Percentiles rank a stretch among this genome's conserved stretches.
These are phyloP conservation scores for Todus mexicanus DNA, from an alignment of 2,797 vertebrate species.

Conservation along the genomic window DNA sequence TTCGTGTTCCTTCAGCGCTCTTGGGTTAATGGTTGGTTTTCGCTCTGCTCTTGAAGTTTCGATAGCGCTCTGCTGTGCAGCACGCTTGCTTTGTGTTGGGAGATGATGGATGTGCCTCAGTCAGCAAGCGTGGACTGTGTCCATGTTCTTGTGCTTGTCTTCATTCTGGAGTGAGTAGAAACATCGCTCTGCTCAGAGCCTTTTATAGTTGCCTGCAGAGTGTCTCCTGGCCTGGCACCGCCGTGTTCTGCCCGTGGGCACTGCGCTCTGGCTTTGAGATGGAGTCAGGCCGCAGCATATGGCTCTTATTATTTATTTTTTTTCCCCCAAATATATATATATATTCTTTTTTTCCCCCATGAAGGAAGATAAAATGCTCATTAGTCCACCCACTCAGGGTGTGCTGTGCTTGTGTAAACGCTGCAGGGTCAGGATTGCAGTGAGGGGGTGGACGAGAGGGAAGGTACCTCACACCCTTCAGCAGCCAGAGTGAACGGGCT, in stretches of 20 bases:
- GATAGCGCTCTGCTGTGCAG: background rate
- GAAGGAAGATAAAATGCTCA: background rate
- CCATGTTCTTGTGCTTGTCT: background rate
- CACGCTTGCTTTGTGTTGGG: background rate
- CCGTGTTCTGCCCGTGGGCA: background rate
- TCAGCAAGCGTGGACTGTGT: background rate
- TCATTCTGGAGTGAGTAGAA: background rate
- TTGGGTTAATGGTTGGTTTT: background rate
- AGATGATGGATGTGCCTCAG: background rate
- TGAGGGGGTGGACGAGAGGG: background rate
- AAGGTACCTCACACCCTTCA: background rate
- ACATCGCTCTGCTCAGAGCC: background rate
- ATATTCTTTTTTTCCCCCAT: accelerated
- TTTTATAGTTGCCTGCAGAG: background rate
- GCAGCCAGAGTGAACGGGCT: background rate
- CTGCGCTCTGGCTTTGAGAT: background rate
- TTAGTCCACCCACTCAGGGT: background rate
- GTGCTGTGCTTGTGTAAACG: background rate
- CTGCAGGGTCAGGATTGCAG: background rate
- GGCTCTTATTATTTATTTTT: background rate
- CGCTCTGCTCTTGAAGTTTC: background rate
- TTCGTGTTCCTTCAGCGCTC: background rate
- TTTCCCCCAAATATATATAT: no score
- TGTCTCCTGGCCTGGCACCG: background rate
- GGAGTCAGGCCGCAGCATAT: background rate